Evolutionary conservation across 2,797 vertebrate species (phyloP).

Genomic region (Falco cherrug): DNA sequence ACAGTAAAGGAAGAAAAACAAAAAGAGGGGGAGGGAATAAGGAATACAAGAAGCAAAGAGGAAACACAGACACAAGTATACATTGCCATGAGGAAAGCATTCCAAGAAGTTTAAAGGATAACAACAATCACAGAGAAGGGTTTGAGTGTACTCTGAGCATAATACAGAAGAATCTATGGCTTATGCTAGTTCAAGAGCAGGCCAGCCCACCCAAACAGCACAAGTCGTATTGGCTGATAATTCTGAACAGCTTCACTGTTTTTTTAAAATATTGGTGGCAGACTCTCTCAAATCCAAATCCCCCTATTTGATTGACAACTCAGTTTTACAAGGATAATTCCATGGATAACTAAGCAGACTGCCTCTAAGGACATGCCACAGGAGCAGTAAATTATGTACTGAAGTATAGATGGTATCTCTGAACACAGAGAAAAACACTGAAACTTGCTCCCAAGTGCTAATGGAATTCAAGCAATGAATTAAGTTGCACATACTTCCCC

Average conservation of each 20-base stretch:
- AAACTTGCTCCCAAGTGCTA: not conserved
- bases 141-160: not conserved
- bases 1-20: conserved; percentile 18
- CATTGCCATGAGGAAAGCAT: not conserved
- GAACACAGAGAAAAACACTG: not conserved
- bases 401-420: not conserved
- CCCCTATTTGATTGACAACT: not conserved
- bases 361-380: not conserved
- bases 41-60: not conserved
- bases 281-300: not conserved
- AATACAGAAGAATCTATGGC: not conserved
- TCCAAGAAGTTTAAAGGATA: conserved; percentile 7
- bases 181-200: not conserved
- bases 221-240: not conserved
- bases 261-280: not conserved
- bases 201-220: not conserved
- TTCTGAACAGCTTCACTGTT: not conserved
- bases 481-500: not conserved
- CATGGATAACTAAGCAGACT: not conserved
- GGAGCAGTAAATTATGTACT: not conserved
- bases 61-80: not conserved
- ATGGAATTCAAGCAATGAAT: not conserved
- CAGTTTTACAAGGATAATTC: not conserved
- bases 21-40: not conserved
- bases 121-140: not conserved